These are phyloP conservation scores for Tenodera sinensis DNA, from an alignment of 2,888 invertebrate genomes.

Conservation along the genomic window DNA sequence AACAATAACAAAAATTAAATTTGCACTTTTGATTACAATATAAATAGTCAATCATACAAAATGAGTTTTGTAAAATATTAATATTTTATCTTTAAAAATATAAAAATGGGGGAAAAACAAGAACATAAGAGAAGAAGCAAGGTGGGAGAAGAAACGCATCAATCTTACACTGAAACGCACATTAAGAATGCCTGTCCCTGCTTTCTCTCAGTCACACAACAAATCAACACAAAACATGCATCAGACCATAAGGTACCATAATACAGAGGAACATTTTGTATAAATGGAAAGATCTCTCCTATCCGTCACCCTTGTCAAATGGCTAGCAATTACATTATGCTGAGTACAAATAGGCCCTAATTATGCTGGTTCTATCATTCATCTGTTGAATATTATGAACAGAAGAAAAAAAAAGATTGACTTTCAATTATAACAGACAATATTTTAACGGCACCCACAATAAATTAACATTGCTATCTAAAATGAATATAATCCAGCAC, in stretches of 20 bases:
- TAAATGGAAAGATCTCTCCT: neutral
- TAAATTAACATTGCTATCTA: slow-evolving; percentile 5
- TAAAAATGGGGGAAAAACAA: slow-evolving; percentile 13
- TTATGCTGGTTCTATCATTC: neutral
- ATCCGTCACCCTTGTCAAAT: neutral
- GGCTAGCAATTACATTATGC: slow-evolving; percentile 1
- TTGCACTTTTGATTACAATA: neutral
- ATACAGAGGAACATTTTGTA: neutral
- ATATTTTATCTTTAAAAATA: neutral
- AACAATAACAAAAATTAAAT: neutral
- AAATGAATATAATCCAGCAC: neutral
- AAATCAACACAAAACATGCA: neutral
- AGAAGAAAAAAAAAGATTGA: neutral
- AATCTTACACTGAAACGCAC: neutral
- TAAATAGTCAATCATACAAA: neutral
- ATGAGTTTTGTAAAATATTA: neutral
- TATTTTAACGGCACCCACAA: slow-evolving; percentile 12
- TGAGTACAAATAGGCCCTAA: slow-evolving; percentile 16
- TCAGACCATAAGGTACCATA: neutral
- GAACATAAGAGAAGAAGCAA: neutral
- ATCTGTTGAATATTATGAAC: slow-evolving; percentile 5
- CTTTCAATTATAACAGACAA: neutral
- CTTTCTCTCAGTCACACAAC: neutral
- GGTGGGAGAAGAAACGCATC: neutral
- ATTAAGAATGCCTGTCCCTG: neutral